A percentile compares a stretch with the other conserved stretches of the same genome.
Conservation (phyloP, 1,140 invertebrate species). For the Drosophila simulans region DNA sequence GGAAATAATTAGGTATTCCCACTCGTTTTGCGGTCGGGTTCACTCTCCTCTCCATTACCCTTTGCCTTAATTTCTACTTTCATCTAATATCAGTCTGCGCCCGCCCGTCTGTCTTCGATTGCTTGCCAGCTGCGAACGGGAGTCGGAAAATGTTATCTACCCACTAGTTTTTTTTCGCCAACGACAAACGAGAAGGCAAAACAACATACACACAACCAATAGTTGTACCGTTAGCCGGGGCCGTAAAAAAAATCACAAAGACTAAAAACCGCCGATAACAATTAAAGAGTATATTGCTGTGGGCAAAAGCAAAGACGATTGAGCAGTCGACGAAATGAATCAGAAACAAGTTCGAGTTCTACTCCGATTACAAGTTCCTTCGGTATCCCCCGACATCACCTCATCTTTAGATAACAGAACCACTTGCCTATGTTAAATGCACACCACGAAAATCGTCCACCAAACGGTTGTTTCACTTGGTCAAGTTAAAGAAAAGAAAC, state of each 20-base stretch:
- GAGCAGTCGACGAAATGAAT: constrained; percentile 26
- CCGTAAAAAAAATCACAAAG: constrained; percentile 55
- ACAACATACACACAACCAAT: constrained; percentile 38
- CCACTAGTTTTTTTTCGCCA: constrained; percentile 29
- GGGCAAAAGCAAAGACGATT: neutral
- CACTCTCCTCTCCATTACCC: no score
- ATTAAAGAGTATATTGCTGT: constrained; percentile 58
- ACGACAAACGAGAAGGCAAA: constrained; percentile 8
- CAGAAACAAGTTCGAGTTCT: constrained; percentile 52
- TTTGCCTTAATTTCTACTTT: constrained; percentile 9
- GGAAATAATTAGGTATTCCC: constrained; percentile 46
- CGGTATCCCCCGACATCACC: neutral
- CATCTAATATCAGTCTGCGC: constrained; percentile 38
- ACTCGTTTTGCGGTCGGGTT: constrained; percentile 11
- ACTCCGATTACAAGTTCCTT: constrained; percentile 36
- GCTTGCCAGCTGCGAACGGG: constrained; percentile 35
- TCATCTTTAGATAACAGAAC: constrained; percentile 4
- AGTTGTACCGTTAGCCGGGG: constrained; percentile 68
- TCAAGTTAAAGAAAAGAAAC: no score
- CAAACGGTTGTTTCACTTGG: no score
- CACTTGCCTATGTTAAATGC: neutral
- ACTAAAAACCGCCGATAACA: constrained; percentile 65
- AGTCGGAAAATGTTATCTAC: constrained; percentile 50
- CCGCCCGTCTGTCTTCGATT: neutral
- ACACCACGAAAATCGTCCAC: neutral